phyloP scores from a whole-genome alignment of 2,797 vertebrate genomes.

The Thunnus albacares region DNA sequence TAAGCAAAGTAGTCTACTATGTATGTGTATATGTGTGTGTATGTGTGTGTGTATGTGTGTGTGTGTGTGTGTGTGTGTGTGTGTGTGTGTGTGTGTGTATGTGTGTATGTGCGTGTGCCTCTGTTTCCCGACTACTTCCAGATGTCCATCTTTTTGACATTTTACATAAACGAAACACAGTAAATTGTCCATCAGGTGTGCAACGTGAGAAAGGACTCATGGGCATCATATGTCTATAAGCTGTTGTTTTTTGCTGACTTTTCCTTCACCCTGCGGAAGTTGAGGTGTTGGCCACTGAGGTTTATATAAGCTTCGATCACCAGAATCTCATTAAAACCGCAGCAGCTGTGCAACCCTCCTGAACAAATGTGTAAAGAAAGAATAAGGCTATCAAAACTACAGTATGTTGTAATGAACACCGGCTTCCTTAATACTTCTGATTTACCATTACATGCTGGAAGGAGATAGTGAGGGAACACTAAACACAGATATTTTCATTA shows the following conservation, averaged over 20 bases:
- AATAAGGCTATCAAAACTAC: constrained; percentile 11
- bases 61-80: constrained; percentile 21
- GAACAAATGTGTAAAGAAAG: constrained; percentile 11
- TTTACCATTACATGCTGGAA: neutral
- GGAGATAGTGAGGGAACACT: neutral
- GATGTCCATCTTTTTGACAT: constrained; percentile 67
- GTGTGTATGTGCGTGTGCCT: constrained; percentile 32
- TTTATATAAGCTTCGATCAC: constrained; percentile 31
- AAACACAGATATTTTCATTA: constrained; percentile 12
- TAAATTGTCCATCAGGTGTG: constrained; percentile 55
- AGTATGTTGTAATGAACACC: neutral
- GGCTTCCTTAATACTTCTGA: neutral
- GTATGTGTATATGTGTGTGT: constrained; percentile 4
- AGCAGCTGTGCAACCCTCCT: constrained; percentile 31
- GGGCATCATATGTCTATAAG: constrained; percentile 37
- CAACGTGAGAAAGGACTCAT: constrained; percentile 10
- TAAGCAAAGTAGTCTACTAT: constrained; percentile 57
- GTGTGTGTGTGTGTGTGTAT: constrained; percentile 25
- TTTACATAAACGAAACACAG: constrained; percentile 38
- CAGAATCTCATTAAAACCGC: constrained; percentile 38
- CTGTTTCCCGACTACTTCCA: constrained; percentile 69
- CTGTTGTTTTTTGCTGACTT: constrained; percentile 48
- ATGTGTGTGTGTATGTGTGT: constrained; percentile 27
- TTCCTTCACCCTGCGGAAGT: constrained; percentile 1
- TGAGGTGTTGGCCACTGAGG: constrained; percentile 18